Conservation (phyloP, 2,113 vertebrate genomes). For the Cranoglanis bouderius region DNA sequence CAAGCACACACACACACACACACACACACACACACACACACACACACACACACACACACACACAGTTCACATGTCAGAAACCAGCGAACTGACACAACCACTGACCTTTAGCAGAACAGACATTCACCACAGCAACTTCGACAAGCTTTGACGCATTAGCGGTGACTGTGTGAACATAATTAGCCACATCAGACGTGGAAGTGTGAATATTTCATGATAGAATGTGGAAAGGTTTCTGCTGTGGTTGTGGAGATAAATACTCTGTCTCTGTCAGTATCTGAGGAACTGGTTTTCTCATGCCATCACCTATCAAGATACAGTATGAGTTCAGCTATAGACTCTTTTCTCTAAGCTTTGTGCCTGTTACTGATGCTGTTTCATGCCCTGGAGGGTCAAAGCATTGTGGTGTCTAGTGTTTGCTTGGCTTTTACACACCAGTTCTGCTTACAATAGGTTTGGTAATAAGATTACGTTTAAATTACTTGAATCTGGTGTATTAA, state of each 20-base stretch:
- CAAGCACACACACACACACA: slow-evolving; percentile 31
- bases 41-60: slow-evolving; percentile 38
- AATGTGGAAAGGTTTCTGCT: not conserved
- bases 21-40: slow-evolving; percentile 36
- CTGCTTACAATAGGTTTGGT: not conserved
- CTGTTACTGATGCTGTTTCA: not conserved
- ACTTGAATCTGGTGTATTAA: not conserved
- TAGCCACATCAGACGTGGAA: slow-evolving; percentile 29
- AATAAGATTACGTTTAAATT: not conserved
- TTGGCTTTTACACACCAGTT: not conserved
- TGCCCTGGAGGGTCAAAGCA: not conserved
- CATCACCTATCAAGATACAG: slow-evolving; percentile 12
- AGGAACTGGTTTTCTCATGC: slow-evolving; percentile 24
- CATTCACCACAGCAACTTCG: slow-evolving; percentile 20
- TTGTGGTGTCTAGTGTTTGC: not conserved
- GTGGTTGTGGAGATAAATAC: not conserved
- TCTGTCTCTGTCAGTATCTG: not conserved
- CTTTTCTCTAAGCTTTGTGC: not conserved
- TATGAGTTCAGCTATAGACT: not conserved
- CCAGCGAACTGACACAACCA: slow-evolving; percentile 32
- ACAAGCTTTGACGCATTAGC: slow-evolving; percentile 25
- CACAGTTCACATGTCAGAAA: slow-evolving; percentile 20
- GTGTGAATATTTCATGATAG: slow-evolving; percentile 47
- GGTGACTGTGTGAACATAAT: slow-evolving; percentile 27
- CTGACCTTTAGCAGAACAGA: slow-evolving; percentile 31